These are phyloP conservation scores for Syngnathus typhle DNA, from an alignment of 2,113 vertebrate genomes.

Conservation along the genomic window DNA sequence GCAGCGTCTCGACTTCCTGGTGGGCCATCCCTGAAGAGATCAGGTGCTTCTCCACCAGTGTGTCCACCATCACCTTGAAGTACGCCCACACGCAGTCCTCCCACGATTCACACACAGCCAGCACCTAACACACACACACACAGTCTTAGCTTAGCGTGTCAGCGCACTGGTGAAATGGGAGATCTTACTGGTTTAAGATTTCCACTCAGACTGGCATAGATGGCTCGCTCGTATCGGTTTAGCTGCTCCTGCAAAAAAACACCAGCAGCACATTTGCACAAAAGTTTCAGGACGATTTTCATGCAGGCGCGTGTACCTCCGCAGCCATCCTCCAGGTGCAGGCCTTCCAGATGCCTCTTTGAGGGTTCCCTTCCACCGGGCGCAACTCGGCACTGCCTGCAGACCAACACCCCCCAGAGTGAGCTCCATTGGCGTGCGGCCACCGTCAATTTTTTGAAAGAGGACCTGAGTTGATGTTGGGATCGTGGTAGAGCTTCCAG, in stretches of 20 bases:
- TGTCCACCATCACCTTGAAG: slow-evolving; percentile 94
- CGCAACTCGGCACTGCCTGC: slow-evolving; percentile 73
- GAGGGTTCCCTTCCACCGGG: slow-evolving; percentile 90
- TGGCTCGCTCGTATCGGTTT: slow-evolving; percentile 84
- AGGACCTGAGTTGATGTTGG: slow-evolving; percentile 85
- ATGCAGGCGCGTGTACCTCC: slow-evolving; percentile 67
- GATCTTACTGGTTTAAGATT: slow-evolving; percentile 87
- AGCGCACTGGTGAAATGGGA: neutral
- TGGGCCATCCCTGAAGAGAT: slow-evolving; percentile 78
- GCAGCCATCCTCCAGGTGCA: slow-evolving; percentile 97
- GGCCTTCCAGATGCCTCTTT: slow-evolving; percentile 91
- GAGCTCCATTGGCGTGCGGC: neutral
- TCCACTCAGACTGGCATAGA: slow-evolving; percentile 92
- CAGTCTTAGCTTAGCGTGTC: neutral
- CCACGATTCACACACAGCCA: slow-evolving; percentile 93
- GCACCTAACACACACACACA: slow-evolving; percentile 70
- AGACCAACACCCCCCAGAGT: neutral
- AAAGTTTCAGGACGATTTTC: neutral
- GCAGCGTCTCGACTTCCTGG: slow-evolving; percentile 82
- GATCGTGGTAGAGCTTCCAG: slow-evolving; percentile 96
- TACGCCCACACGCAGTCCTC: slow-evolving; percentile 95
- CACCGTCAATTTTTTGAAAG: neutral
- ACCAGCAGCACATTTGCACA: neutral
- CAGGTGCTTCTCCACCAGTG: slow-evolving; percentile 90
- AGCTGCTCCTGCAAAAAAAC: slow-evolving; percentile 73